Conservation (phyloP, 2,113 vertebrate species). For the Balaeniceps rex region DNA sequence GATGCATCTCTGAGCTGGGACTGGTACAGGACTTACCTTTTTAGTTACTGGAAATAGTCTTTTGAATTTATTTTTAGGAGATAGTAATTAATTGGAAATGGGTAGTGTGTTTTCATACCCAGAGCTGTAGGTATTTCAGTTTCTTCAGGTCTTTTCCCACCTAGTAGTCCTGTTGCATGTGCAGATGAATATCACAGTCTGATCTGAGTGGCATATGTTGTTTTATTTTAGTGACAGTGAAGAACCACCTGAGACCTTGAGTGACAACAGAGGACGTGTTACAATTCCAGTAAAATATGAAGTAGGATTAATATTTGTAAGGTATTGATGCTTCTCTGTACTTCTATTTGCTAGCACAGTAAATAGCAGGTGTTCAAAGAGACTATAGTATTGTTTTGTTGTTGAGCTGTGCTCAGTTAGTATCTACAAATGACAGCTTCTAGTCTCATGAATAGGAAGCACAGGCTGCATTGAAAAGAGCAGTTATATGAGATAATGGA, state of each 20-base stretch:
- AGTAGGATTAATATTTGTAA: slow-evolving; percentile 82
- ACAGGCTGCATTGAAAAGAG: not conserved
- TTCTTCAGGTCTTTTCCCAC: not conserved
- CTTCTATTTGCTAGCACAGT: not conserved
- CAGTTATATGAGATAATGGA: not conserved
- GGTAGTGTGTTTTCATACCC: not conserved
- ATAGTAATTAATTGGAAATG: not conserved
- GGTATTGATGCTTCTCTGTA: slow-evolving; percentile 69
- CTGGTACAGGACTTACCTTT: not conserved
- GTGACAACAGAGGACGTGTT: slow-evolving; percentile 81
- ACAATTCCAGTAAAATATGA: slow-evolving; percentile 88
- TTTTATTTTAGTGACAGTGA: slow-evolving; percentile 88
- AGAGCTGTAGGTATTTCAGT: not conserved
- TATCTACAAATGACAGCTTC: not conserved
- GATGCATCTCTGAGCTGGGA: not conserved
- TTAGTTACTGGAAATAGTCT: not conserved
- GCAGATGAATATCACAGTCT: not conserved
- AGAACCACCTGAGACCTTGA: slow-evolving; percentile 74
- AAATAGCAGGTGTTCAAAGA: not conserved
- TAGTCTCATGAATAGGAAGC: not conserved
- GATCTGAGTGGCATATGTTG: not conserved
- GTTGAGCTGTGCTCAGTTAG: not conserved
- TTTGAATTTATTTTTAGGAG: not conserved
- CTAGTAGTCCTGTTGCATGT: not conserved
- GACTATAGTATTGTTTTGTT: not conserved